These are phyloP conservation scores for Patella depressa DNA, from an alignment of 2,888 invertebrate genomes.

Conservation along the genomic window DNA sequence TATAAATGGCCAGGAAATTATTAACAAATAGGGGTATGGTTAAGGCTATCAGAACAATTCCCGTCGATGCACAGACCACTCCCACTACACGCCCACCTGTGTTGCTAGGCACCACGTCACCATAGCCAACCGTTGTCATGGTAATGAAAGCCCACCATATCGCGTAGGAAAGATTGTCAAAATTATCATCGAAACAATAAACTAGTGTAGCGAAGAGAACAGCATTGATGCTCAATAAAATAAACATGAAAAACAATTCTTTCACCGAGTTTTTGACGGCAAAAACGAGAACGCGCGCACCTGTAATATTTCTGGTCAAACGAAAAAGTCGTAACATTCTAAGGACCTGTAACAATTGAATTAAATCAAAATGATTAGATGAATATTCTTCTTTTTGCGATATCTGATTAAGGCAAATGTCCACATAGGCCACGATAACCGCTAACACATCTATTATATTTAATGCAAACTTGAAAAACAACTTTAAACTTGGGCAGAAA, in stretches of 20 bases:
- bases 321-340: conserved; percentile 17
- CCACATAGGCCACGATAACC: conserved; percentile 1
- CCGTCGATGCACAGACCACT: conserved; percentile 17
- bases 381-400: neutral
- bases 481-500: conserved; percentile 2
- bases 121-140: conserved; percentile 33
- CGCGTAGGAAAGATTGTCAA: conserved; percentile 21
- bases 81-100: conserved; percentile 22
- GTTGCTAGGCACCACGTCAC: conserved; percentile 27
- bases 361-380: neutral
- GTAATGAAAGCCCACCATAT: conserved; percentile 31
- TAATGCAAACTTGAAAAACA: conserved; percentile 9
- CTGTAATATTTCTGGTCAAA: conserved; percentile 15
- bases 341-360: conserved; percentile 11
- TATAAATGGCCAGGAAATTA: conserved; percentile 28
- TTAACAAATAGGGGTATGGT: conserved; percentile 28
- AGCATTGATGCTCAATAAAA: conserved; percentile 14
- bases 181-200: conserved; percentile 13
- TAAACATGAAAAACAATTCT: conserved; percentile 20
- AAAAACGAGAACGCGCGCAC: conserved; percentile 16
- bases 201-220: conserved; percentile 17
- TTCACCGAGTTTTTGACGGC: conserved; percentile 11
- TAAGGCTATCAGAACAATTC: conserved; percentile 24
- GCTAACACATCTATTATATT: conserved; percentile 16
- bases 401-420: neutral